Evolutionary conservation across 1,140 invertebrate genomes (phyloP), one percentile per base, ranked within the genome.

Genomic region (Mizuhopecten yessoensis): DNA sequence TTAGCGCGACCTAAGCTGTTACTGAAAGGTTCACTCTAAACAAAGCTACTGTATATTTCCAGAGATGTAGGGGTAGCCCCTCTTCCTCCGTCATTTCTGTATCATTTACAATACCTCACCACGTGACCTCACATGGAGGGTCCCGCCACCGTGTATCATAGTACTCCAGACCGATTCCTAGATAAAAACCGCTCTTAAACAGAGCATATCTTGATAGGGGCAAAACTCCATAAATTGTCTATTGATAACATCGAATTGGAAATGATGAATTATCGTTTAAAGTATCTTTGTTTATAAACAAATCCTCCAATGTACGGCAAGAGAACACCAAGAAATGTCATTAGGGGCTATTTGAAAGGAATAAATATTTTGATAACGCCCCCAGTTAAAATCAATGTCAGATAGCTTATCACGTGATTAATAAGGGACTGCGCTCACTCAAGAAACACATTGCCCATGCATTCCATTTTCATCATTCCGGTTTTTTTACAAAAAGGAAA

Each of bases 291-390:
- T 75, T 75, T 75, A 75, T 75, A 75, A 75, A 75, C 57, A 75
- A 29, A 75, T 29, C n/a, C 57, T 0, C 45, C 5, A 75, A 75
- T 29, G 57, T 75, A 29, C n/a, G n/a, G 57, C 11, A 5, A 5
- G 57, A 75, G 57, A 75, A 29, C 29, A 75, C 57, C 57, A n/a
- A 29, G 57, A n/a, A 75, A 75, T 75, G 57, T 75, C 57, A 75
- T 75, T 75, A 75, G 57, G 57, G 57, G 11, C 57, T 75, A 75
- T 75, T 75, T 75, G n/a, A 75, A n/a, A 75, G 57, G n/a, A 75
- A 75, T 75, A 75, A 29, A 75, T n/a, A 75, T 75, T 0, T 7
- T 5, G 57, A 75, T 75, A 75, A 75, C 23, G 5, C 57, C 7
- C 11, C 29, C 23, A 29, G 57, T 75, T 75, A 29, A 75, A 75